Conservation (phyloP, 2,888 invertebrate genomes). For the Parapristionchus giblindavisi region DNA sequence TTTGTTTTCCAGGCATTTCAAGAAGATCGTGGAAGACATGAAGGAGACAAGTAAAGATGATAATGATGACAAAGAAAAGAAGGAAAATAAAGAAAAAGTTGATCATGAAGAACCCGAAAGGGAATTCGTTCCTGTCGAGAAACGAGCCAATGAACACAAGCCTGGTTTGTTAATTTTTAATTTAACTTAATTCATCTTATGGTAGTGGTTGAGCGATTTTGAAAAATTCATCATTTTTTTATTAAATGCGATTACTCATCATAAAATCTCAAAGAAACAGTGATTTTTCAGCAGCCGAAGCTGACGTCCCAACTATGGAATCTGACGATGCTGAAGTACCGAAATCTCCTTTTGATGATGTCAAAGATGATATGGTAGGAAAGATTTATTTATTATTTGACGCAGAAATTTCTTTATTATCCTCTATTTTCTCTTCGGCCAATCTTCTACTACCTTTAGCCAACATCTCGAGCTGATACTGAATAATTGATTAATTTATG, state of each 20-base stretch:
- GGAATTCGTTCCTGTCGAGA: constrained; percentile 5
- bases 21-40: too few species aligned
- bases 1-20: too few species aligned
- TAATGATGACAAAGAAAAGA: neutral
- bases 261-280: neutral
- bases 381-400: neutral
- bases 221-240: neutral
- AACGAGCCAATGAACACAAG: neutral
- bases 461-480: too few species aligned
- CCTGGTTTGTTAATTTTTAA: neutral
- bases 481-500: too few species aligned
- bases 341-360: constrained; percentile 3
- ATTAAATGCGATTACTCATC: too few species aligned
- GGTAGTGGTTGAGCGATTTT: neutral
- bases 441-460: too few species aligned
- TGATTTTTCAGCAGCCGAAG: neutral
- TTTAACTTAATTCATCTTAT: neutral
- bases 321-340: neutral
- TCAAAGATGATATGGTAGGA: neutral
- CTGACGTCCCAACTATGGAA: constrained; percentile 13
- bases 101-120: neutral
- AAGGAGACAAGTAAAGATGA: too few species aligned
- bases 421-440: too few species aligned
- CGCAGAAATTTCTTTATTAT: too few species aligned
- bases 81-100: neutral